phyloP scores from a whole-genome alignment of 2,797 vertebrate species.

The Ficedula albicollis region DNA sequence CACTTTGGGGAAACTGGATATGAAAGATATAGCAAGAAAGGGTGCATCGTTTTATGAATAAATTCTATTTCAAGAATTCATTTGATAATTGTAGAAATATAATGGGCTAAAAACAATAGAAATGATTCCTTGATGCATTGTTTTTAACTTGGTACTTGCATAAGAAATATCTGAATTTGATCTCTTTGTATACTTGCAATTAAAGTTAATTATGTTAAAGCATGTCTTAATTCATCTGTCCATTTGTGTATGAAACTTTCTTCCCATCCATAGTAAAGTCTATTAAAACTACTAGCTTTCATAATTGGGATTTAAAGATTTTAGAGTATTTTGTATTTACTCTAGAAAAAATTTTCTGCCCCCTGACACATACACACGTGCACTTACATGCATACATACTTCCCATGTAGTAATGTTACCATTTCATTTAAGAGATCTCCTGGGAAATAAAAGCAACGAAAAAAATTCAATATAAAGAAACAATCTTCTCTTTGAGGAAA shows the following conservation, averaged over 20 bases:
- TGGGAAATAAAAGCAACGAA: not conserved
- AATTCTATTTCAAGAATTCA: conserved; percentile 43
- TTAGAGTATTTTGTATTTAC: not conserved
- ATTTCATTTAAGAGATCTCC: not conserved
- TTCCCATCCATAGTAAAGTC: not conserved
- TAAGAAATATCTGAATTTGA: not conserved
- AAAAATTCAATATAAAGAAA: not conserved
- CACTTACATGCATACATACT: not conserved
- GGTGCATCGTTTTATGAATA: conserved; percentile 52
- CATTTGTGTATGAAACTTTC: conserved; percentile 48
- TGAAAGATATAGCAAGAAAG: conserved; percentile 58
- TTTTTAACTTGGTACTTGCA: not conserved
- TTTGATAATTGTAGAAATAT: conserved; percentile 24
- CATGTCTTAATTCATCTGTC: conserved; percentile 52
- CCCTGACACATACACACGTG: not conserved
- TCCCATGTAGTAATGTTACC: not conserved
- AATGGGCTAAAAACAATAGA: not conserved
- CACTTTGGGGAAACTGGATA: conserved; percentile 34
- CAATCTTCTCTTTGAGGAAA: conserved; percentile 23
- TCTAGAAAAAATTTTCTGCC: not conserved
- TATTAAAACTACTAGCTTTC: conserved; percentile 31
- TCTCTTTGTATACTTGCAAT: conserved; percentile 4
- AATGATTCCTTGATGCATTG: not conserved
- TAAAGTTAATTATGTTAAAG: conserved; percentile 53
- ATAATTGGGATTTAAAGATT: conserved; percentile 19